Evolutionary conservation across 2,113 vertebrate species (phyloP), one percentile per base, ranked within the genome.

Genomic region (Coptodon bakossiorum): DNA sequence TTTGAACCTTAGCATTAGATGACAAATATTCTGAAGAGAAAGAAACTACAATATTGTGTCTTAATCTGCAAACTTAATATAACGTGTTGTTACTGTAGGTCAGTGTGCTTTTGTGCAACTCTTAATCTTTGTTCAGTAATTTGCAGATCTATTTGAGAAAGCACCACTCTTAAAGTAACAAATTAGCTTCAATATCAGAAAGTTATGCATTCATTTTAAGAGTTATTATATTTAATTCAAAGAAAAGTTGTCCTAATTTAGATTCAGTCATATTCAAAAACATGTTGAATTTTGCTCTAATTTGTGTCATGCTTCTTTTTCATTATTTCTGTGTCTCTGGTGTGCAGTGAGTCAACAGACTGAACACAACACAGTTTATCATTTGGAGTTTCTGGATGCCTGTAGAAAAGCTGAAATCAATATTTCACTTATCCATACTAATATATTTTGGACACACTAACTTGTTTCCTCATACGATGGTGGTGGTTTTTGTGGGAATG

Each of bases 381-480:
- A 22, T 36, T 79, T 19, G 17, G 29, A 53, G 7, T 36, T 79
- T 9, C 38, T 48, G 80, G 24, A 45, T 61, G 56, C 57, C 27
- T 56, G 40, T 45, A 17, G 40, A 48, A 76, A 48, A 48, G 43
- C 68, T 29, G 9, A 6, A 5, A 76, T 17, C 68, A 27, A 45
- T 73, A 24, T 40, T 73, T 45, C 68, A 73, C 38, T 16, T 45
- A 27, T 27, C 6, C 13, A 16, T 45, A 73, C 38, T 27, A 24
- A 71, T 16, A 73, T 43, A 43, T 71, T 71, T 71, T 71, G 36
- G 36, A 43, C 12, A 36, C 78, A 93, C 95, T 95, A 89, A 95
- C 97, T 56, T 0, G 96, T 97, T 94, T 98, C 98, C 13, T 98
- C 97, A 87, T 98, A 99, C 9, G 98, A 95, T 0, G 98, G 98